Conservation (phyloP, 2,113 vertebrate genomes). For the Polypterus bichir region DNA sequence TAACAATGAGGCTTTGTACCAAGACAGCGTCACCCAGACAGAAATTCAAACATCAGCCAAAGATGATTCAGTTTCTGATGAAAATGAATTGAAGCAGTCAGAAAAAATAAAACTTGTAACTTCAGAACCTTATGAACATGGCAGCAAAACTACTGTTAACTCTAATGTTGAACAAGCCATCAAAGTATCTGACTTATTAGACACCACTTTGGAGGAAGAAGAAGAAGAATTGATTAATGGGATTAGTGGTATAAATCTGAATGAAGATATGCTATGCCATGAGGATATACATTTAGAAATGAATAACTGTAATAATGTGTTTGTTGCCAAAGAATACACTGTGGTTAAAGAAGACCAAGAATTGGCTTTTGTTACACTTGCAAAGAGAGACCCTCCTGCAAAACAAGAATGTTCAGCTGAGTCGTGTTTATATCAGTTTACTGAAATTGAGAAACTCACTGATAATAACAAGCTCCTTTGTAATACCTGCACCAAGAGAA, state of each 20-base stretch:
- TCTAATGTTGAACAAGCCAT: too few relatives aligned
- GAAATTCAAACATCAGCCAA: slow-evolving; percentile 5
- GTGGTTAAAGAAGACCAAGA: slow-evolving; percentile 66
- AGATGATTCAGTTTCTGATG: neutral
- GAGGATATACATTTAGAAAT: slow-evolving; percentile 29
- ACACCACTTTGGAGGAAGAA: neutral
- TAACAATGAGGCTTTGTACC: slow-evolving; percentile 5
- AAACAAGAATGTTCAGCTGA: slow-evolving; percentile 65
- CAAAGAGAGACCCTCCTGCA: slow-evolving; percentile 48
- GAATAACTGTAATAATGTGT: slow-evolving; percentile 27
- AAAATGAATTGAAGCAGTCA: neutral
- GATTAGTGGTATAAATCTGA: slow-evolving; percentile 54
- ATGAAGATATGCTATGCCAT: slow-evolving; percentile 32
- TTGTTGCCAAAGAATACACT: slow-evolving; percentile 41
- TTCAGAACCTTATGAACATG: neutral
- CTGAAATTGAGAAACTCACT: slow-evolving; percentile 71
- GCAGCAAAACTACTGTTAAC: neutral
- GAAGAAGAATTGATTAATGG: slow-evolving; percentile 35
- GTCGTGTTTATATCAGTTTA: slow-evolving; percentile 82
- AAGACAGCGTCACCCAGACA: neutral
- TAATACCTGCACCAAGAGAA: slow-evolving; percentile 65
- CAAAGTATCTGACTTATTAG: too few relatives aligned
- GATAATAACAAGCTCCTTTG: slow-evolving; percentile 83
- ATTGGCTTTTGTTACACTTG: slow-evolving; percentile 68
- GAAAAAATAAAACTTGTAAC: slow-evolving; percentile 13